A percentile compares a stretch with the other conserved stretches of the same genome.
Conservation (phyloP, 2,888 invertebrate genomes). For the Ormyrus thymus region DNA sequence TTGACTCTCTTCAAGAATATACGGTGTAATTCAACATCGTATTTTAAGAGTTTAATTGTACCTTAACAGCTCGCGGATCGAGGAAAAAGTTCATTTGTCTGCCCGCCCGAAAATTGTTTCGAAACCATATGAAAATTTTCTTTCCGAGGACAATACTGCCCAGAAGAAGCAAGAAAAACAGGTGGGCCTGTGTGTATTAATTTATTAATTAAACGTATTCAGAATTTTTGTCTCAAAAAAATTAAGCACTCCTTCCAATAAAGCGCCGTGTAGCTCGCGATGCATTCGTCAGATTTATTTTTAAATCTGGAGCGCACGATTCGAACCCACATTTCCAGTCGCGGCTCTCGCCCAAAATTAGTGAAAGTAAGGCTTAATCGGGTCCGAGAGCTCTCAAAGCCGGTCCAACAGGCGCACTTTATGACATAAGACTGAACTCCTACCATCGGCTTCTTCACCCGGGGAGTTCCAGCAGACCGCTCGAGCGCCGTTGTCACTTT, state of each 20-base stretch:
- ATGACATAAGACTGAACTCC: slow-evolving; percentile 64
- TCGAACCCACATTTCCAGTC: background rate
- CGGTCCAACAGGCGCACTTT: slow-evolving; percentile 61
- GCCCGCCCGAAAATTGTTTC: background rate
- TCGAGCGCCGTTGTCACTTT: slow-evolving; percentile 70
- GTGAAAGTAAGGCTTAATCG: slow-evolving; percentile 69
- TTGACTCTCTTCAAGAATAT: background rate
- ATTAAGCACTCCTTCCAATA: background rate
- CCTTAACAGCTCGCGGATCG: too few relatives aligned
- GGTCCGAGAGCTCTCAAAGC: slow-evolving; percentile 51
- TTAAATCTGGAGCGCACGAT: background rate
- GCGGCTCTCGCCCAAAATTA: slow-evolving; percentile 58
- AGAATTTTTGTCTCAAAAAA: background rate
- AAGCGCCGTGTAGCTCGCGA: too few relatives aligned
- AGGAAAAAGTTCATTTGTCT: background rate
- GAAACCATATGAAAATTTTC: slow-evolving; percentile 13
- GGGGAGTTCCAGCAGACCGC: slow-evolving; percentile 63
- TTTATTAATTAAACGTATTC: background rate
- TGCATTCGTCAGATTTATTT: too few relatives aligned
- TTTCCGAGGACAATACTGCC: background rate
- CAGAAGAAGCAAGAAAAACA: slow-evolving; percentile 11
- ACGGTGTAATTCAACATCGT: background rate
- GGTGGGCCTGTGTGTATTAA: slow-evolving; percentile 1
- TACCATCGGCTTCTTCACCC: slow-evolving; percentile 62
- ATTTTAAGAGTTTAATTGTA: background rate